Base-by-base conservation (phyloP, 2,113 vertebrate species). In the Greenwoodochromis staneri region DNA sequence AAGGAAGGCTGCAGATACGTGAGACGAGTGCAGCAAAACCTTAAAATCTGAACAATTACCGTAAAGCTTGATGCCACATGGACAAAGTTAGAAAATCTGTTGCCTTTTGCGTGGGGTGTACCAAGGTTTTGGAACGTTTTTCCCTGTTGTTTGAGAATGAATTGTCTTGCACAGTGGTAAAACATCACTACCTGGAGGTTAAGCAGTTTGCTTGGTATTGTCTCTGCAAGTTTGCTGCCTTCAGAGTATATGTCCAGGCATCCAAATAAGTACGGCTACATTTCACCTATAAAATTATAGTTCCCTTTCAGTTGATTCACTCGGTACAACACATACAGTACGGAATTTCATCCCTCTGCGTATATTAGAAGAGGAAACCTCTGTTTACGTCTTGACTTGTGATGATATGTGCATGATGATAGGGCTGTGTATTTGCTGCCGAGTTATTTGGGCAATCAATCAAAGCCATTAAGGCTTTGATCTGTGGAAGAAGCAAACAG, bases 321-420 rank as follows among this genome's bases (percentile, higher is more conserved):
- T 66, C 1, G 3, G 7, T 66, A 66, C 7, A 66, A 66, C 19
- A 2, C 4, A 36, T 38, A 13, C 19, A 66, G 61, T 66, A 66
- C 0, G 0, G 6, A 31, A 66, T 66, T n/a, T 66, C 34, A 66
- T 5, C 61, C 61, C 34, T 21, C 3, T 0, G 19, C 2, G 4
- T 13, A 8, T 66, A n/a, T 38, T 66, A 8, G 61, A 66, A 38
- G 34, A 13, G 2, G 34, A 66, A 38, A 66, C 34, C 61, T 1
- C 10, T 66, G 0, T 66, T 66, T 66, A 38, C 0, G 3, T 38
- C 19, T 38, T 38, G 19, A 66, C 19, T 38, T 21, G 34, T 38
- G 34, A 66, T 66, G 34, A 66, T 66, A 38, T 66, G 4, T 66
- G 34, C 19, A 66, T 38, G 34, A 66, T 66, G 38, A 45, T 13